Conservation (phyloP, 2,113 vertebrate species). For the Lathamus discolor region DNA sequence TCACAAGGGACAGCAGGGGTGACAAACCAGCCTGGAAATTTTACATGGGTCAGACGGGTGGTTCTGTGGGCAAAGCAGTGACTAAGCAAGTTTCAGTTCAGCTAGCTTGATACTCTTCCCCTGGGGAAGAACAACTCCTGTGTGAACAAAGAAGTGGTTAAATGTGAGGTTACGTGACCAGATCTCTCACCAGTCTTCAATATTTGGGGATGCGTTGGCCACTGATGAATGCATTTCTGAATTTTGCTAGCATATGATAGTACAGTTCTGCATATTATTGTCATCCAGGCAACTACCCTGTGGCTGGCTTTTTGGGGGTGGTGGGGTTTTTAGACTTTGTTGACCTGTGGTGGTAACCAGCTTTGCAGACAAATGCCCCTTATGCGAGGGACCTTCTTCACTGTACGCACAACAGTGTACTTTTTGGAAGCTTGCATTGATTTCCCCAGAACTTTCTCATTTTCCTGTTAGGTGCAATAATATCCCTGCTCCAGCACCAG, state of each 20-base stretch:
- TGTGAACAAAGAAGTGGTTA: neutral
- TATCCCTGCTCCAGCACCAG: neutral
- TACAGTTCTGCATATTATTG: neutral
- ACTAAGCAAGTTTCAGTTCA: neutral
- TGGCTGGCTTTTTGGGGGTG: neutral
- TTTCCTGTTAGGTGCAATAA: neutral
- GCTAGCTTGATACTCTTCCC: neutral
- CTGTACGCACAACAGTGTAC: neutral
- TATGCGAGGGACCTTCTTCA: neutral
- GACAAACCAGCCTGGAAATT: neutral
- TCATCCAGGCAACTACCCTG: neutral
- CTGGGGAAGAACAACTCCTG: neutral
- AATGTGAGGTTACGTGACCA: neutral
- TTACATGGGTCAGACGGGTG: neutral
- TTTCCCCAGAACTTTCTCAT: neutral
- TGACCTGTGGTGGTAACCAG: neutral
- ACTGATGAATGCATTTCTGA: neutral
- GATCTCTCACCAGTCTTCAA: neutral
- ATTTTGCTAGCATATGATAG: neutral
- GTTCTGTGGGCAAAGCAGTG: neutral
- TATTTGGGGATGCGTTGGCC: neutral
- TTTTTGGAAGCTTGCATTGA: neutral
- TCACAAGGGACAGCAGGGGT: rapidly evolving
- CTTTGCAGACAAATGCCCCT: neutral
- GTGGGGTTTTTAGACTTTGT: rapidly evolving